Conservation (phyloP, 2,797 vertebrate species). For the Spea hammondii region DNA sequence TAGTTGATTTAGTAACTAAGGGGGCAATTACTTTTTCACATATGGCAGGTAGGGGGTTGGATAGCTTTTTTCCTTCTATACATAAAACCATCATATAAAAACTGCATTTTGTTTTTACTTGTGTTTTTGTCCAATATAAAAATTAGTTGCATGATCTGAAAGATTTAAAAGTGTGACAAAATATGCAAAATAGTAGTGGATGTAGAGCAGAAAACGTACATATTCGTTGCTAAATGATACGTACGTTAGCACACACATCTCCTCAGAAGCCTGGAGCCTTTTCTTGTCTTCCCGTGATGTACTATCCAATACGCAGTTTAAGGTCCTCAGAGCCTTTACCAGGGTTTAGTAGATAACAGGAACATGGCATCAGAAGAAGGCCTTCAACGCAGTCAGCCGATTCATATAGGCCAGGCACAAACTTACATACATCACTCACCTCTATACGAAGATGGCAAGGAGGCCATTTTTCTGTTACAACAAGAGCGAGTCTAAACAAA, state of each 20-base stretch:
- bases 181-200: too few relatives aligned
- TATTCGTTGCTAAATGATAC: slow-evolving; percentile 39
- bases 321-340: slow-evolving; percentile 71
- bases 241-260: slow-evolving; percentile 67
- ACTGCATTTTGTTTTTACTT: too few relatives aligned
- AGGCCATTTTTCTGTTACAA: slow-evolving; percentile 66
- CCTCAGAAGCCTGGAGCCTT: slow-evolving; percentile 66
- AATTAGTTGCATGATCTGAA: too few relatives aligned
- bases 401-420: rapidly evolving
- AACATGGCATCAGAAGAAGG: not conserved
- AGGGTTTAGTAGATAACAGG: not conserved
- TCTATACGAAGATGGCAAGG: slow-evolving; percentile 64
- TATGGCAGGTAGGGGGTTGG: too few relatives aligned
- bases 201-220: too few relatives aligned
- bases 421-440: slow-evolving; percentile 61
- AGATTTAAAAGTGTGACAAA: too few relatives aligned
- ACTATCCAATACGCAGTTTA: slow-evolving; percentile 72
- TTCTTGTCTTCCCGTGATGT: slow-evolving; percentile 65
- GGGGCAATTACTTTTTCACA: too few relatives aligned
- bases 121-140: too few relatives aligned
- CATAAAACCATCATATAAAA: too few relatives aligned
- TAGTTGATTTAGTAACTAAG: too few relatives aligned
- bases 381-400: not conserved
- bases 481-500: slow-evolving; percentile 68
- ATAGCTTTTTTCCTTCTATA: too few relatives aligned